Conservation (phyloP, 2,113 vertebrate species). For the Albula goreensis region DNA sequence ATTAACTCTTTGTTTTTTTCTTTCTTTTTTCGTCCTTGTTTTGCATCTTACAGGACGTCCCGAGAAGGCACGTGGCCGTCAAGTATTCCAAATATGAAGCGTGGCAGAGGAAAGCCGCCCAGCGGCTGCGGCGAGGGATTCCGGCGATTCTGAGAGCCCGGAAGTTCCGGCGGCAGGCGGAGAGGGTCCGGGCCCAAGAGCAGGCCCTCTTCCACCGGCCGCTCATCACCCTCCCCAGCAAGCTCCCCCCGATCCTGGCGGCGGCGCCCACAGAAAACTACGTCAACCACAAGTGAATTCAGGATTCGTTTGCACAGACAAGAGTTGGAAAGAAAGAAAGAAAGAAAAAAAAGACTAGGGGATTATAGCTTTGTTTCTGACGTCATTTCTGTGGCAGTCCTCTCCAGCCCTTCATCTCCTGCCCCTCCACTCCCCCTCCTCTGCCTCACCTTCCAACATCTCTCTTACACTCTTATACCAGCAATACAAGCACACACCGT, state of each 20-base stretch:
- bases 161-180: slow-evolving; percentile 77
- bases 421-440: slow-evolving; percentile 47
- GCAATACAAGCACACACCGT: slow-evolving; percentile 75
- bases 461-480: slow-evolving; percentile 59
- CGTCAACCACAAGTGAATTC: slow-evolving; percentile 81
- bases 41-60: slow-evolving; percentile 71
- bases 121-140: slow-evolving; percentile 82
- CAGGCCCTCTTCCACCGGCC: slow-evolving; percentile 77
- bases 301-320: slow-evolving; percentile 70
- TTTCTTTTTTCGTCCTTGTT: slow-evolving; percentile 19
- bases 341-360: slow-evolving; percentile 76
- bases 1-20: slow-evolving; percentile 47
- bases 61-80: slow-evolving; percentile 77
- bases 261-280: slow-evolving; percentile 75
- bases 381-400: slow-evolving; percentile 77
- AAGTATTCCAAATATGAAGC: slow-evolving; percentile 84
- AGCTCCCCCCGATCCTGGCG: slow-evolving; percentile 66
- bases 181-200: slow-evolving; percentile 80
- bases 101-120: slow-evolving; percentile 85
- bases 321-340: slow-evolving; percentile 73
- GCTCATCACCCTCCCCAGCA: slow-evolving; percentile 84
- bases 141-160: slow-evolving; percentile 79
- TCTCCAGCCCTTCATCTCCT: slow-evolving; percentile 64
- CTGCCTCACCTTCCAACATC: slow-evolving; percentile 41
- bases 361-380: slow-evolving; percentile 81